Percentiles rank a stretch among this genome's conserved stretches.
Evolutionary conservation across 2,113 vertebrate species (phyloP).

Genomic region (Pseudopipra pipra): DNA sequence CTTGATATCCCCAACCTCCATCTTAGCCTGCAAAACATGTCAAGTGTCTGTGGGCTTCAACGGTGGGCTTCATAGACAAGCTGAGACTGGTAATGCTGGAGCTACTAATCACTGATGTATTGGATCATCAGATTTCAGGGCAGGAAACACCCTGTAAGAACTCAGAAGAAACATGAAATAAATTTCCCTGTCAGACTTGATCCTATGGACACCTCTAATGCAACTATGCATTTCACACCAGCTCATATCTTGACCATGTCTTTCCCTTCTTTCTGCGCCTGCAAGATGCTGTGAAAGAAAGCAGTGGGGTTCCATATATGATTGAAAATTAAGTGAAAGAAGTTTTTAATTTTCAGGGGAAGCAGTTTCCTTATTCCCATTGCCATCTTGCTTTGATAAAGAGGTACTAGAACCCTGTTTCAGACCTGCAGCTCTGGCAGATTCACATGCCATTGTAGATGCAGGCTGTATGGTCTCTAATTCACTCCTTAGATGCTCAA

Average conservation of each 20-base stretch:
- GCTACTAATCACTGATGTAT: not conserved
- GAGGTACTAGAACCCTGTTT: not conserved
- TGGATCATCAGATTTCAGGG: not conserved
- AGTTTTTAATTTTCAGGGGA: not conserved
- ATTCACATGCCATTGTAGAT: accelerated
- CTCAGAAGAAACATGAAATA: not conserved
- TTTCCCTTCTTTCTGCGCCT: not conserved
- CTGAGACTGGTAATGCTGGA: not conserved
- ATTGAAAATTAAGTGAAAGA: not conserved
- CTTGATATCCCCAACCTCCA: not conserved
- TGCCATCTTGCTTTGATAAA: not conserved
- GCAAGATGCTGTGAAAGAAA: not conserved
- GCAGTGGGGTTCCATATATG: not conserved
- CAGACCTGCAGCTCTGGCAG: not conserved
- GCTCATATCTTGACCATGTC: not conserved
- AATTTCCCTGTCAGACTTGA: not conserved
- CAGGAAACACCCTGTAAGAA: not conserved
- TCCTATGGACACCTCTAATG: not conserved
- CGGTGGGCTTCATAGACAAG: not conserved
- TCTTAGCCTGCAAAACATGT: not conserved
- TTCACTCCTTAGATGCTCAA: not conserved
- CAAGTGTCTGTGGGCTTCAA: not conserved
- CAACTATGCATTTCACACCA: not conserved
- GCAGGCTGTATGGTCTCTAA: not conserved
- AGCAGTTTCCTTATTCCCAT: not conserved